A percentile compares a stretch with the other conserved stretches of the same genome.
phyloP scores from a whole-genome alignment of 2,113 vertebrate species.

The Sylvietta virens region DNA sequence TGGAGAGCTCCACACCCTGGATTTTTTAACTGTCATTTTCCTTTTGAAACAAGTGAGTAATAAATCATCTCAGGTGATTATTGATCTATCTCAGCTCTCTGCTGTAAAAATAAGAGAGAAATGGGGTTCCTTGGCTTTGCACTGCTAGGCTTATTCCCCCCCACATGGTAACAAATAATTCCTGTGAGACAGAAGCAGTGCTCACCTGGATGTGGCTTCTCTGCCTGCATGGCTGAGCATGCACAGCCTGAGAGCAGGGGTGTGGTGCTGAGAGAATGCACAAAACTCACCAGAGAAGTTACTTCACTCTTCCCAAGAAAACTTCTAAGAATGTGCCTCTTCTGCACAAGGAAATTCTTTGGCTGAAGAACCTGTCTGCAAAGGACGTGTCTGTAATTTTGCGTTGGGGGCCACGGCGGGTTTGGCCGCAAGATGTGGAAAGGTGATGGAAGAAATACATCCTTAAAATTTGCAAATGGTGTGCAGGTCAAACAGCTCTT shows the following conservation, averaged over 20 bases:
- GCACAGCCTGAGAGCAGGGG: neutral
- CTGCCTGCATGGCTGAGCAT: neutral
- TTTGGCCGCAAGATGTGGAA: neutral
- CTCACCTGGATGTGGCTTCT: neutral
- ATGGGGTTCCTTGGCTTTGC: neutral
- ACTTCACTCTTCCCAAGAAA: neutral
- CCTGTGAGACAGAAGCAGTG: neutral
- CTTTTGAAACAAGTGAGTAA: neutral
- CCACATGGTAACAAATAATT: neutral
- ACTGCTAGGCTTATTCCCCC: neutral
- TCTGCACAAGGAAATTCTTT: neutral
- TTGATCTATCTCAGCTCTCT: neutral
- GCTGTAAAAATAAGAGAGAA: neutral
- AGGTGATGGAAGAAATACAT: neutral
- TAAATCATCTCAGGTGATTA: slow-evolving; percentile 16
- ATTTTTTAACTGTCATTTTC: neutral
- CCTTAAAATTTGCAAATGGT: neutral
- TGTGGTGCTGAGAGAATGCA: fast-evolving
- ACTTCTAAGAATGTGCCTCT: neutral
- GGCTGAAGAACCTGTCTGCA: neutral
- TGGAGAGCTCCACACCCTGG: neutral
- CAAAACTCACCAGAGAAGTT: neutral
- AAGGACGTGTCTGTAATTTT: neutral
- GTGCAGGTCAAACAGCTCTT: neutral
- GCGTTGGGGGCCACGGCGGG: fast-evolving